Evolutionary conservation across 2,888 invertebrate species (phyloP), one percentile per base, ranked within the genome.

Genomic region (Trisateles emortualis): DNA sequence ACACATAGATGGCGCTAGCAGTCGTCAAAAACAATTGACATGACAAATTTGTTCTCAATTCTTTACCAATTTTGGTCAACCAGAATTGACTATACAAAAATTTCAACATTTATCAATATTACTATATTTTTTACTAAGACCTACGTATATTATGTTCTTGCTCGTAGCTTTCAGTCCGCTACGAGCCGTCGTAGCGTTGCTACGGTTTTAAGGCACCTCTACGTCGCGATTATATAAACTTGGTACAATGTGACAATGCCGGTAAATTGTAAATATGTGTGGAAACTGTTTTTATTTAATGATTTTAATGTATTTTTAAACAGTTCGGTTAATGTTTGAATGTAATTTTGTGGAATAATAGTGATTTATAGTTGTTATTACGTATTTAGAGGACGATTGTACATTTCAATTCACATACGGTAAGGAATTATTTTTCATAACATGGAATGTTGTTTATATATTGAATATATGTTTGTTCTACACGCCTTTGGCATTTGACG

Each of bases 181-280:
- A 82, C 83, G 81, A 75, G 64, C 73, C 48, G 33, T 68, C 84
- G 84, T 83, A 84, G 84, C 79, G 81, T 52, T 56, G 64, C 54
- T 71, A 78, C 84, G 77, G 54, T 40, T 70, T 65, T 51, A 54
- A 67, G 73, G 44, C 39, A 52, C 44, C 47, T 63, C 77, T 77
- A 77, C 77, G 80, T 59, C 50, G 42, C 26, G 41, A 24, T 66
- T 57, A 56, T 19, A 48, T 59, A 54, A 69, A 72, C 57, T 68
- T 50, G 22, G 38, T 64, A 71, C 68, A 68, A 63, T 72, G 53
- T 69, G 56, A 64, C 41, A 68, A 61, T 47, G 49, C 75, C 76
- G 77, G 72, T 52, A 63, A 64, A 65, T 55, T 48, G 33, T 55
- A 70, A 59, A 66, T 69, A 63, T 62, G 47, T 48, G 52, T 46